Evolutionary conservation across 2,888 invertebrate species (phyloP), one percentile per base, ranked within the genome.

Genomic region (Leistus spinibarbis): DNA sequence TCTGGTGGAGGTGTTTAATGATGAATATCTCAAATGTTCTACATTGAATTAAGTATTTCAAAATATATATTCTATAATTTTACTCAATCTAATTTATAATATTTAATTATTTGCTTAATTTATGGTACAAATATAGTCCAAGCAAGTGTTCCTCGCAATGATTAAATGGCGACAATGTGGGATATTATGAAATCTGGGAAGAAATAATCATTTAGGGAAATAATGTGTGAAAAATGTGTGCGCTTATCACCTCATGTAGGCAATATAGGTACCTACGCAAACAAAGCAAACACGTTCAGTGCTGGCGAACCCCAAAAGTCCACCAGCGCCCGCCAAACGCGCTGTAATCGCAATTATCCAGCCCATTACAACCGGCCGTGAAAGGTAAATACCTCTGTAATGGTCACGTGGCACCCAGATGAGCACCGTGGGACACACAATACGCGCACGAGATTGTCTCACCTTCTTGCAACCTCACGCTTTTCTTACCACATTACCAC

Each of bases 341-440:
- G 69, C 69, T 69, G 62, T 69, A 69, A 69, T 57, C 69, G 72
- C 72, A 66, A 72, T 72, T 72, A 72, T 22, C 57, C 83, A 82
- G 83, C 82, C 81, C 82, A 83, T 83, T 83, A 83, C 82, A 81
- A 79, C 80, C 13, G 82, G 82, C 81, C 40, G 66, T 72, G 72
- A 66, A 71, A 65, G 72, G 72, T 64, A 72, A 72, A 72, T 57
- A 81, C 82, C 81, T 80, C 79, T 81, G 82, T 83, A 83, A 83
- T 83, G 82, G 82, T 83, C 84, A 83, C 84, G 83, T 83, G 84
- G 83, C 81, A 79, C 79, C 78, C 77, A 80, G 82, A 84, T 81
- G 83, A 83, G 79, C 82, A 80, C 79, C 83, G 78, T 77, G 84
- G 84, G 83, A 84, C 82, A 79, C 80, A 69, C 73, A 76, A 68